phyloP scores from a whole-genome alignment of 2,797 vertebrate genomes.

The Spinus olivaceus region DNA sequence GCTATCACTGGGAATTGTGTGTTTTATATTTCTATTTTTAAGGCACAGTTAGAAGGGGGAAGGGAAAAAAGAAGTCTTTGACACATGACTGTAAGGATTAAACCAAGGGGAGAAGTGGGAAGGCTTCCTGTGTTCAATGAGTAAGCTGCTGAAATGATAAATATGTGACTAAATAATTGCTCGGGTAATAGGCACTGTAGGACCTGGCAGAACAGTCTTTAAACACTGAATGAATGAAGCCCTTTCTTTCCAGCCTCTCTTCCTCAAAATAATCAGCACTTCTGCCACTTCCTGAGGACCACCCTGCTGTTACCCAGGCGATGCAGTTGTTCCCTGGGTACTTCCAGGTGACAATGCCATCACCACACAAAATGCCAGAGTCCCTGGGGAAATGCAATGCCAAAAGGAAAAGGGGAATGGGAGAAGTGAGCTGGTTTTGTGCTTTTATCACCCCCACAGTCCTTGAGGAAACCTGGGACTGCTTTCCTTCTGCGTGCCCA shows the following conservation, averaged over 20 bases:
- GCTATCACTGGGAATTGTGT: not conserved
- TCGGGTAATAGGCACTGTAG: not conserved
- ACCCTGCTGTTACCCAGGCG: not conserved
- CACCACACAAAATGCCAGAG: not conserved
- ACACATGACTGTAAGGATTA: not conserved
- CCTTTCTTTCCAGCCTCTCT: not conserved
- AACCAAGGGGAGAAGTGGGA: not conserved
- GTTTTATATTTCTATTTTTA: not conserved
- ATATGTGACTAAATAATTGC: not conserved
- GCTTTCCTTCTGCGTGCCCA: rapidly evolving
- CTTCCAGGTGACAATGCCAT: not conserved
- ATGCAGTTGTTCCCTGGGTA: not conserved
- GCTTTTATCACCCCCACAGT: not conserved
- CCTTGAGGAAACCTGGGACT: not conserved
- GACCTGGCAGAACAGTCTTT: not conserved
- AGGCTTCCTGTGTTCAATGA: conserved; percentile 10
- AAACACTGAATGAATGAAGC: not conserved
- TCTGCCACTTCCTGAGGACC: not conserved
- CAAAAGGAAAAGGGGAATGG: not conserved
- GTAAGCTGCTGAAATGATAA: conserved; percentile 24
- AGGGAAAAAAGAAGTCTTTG: not conserved
- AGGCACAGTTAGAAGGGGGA: not conserved
- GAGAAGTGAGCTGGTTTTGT: not conserved
- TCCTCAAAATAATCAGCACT: not conserved
- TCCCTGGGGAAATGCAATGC: not conserved